Percentiles rank a stretch among this genome's conserved stretches.
These are phyloP conservation scores for Arnoldichthys spilopterus DNA, from an alignment of 2,797 vertebrate genomes.

Conservation along the genomic window DNA sequence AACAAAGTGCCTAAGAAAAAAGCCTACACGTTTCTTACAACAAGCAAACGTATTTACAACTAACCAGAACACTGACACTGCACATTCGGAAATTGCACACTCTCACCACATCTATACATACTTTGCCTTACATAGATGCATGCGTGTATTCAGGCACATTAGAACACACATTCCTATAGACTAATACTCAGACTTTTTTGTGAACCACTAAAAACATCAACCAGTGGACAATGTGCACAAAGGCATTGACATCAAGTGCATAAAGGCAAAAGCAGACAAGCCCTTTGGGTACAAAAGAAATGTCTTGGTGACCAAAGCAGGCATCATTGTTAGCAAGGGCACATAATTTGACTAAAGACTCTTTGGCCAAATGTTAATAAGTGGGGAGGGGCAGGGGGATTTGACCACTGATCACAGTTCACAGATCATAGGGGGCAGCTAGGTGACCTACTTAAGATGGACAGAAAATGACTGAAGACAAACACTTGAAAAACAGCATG, in stretches of 20 bases:
- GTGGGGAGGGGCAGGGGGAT: not conserved
- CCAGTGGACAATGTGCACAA: constrained; percentile 62
- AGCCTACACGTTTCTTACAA: constrained; percentile 56
- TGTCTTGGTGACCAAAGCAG: constrained; percentile 62
- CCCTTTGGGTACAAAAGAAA: constrained; percentile 71
- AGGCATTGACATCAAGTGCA: constrained; percentile 72
- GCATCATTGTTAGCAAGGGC: constrained; percentile 63
- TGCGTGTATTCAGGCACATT: constrained; percentile 55
- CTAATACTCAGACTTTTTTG: constrained; percentile 27
- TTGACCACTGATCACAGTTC: too few species aligned
- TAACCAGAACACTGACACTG: constrained; percentile 32
- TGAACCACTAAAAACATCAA: constrained; percentile 51
- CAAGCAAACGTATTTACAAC: constrained; percentile 34
- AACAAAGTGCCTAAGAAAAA: not conserved
- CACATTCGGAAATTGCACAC: constrained; percentile 34
- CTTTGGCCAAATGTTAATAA: constrained; percentile 38
- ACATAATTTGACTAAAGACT: constrained; percentile 39
- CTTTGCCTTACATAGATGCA: constrained; percentile 45
- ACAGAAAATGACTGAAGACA: too few species aligned
- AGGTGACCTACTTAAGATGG: too few species aligned
- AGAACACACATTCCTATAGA: constrained; percentile 66
- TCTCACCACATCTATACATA: constrained; percentile 42
- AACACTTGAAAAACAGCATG: too few species aligned
- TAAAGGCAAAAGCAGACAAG: constrained; percentile 76
- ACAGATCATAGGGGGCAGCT: too few species aligned